Conservation (phyloP, 2,113 vertebrate species). For the Larimichthys polyactis region DNA sequence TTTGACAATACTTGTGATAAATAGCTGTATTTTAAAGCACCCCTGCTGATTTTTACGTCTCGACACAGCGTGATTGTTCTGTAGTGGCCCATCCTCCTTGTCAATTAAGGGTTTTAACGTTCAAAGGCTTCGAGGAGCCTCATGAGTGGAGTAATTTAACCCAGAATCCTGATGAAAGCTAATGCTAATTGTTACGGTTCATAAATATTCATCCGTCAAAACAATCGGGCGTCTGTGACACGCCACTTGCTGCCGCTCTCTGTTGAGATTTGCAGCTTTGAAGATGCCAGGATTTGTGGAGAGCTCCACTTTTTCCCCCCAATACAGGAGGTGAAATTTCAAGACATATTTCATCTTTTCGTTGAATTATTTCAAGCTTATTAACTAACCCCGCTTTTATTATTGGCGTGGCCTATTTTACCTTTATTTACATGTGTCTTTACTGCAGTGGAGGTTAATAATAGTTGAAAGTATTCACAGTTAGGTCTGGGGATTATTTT, state of each 20-base stretch:
- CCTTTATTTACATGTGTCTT: constrained; percentile 17
- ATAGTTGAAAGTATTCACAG: background rate
- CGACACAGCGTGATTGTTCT: constrained; percentile 21
- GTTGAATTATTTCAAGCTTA: background rate
- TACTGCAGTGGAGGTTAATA: constrained; percentile 6
- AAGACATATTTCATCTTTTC: constrained; percentile 6
- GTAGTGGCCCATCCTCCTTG: constrained; percentile 36
- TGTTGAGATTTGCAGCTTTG: constrained; percentile 59
- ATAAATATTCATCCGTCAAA: constrained; percentile 69
- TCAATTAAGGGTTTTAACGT: constrained; percentile 58
- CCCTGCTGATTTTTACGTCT: constrained; percentile 17
- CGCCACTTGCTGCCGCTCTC: constrained; percentile 17
- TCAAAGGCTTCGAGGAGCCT: constrained; percentile 59
- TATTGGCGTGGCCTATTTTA: background rate
- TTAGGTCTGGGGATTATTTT: background rate
- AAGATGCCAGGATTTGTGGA: constrained; percentile 33
- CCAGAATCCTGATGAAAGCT: constrained; percentile 65
- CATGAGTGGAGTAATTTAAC: constrained; percentile 52
- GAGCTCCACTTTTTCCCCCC: constrained; percentile 1
- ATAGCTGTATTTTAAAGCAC: constrained; percentile 16
- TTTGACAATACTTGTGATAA: constrained; percentile 1
- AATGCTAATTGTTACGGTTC: constrained; percentile 65
- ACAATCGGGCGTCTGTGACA: constrained; percentile 28
- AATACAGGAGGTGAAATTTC: constrained; percentile 4
- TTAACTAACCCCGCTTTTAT: background rate